phyloP scores from a whole-genome alignment of 2,113 vertebrate genomes.

The Poecile atricapillus region DNA sequence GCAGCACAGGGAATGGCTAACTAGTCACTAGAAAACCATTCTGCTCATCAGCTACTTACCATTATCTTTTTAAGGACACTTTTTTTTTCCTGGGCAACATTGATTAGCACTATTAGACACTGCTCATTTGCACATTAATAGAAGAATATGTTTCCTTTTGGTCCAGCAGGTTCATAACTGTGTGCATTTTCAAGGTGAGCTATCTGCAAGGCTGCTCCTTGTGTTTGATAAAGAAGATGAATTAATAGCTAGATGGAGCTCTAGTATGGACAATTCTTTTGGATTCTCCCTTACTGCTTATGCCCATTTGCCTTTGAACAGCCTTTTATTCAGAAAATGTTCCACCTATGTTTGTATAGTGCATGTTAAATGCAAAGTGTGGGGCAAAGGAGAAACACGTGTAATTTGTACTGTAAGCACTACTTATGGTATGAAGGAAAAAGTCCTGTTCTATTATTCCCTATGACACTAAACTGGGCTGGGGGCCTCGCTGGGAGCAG shows the following conservation, averaged over 20 bases:
- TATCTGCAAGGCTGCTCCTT: neutral
- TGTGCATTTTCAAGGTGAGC: neutral
- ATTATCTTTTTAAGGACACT: neutral
- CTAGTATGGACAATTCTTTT: neutral
- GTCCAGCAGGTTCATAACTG: neutral
- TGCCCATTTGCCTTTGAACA: neutral
- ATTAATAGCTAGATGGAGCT: constrained; percentile 41
- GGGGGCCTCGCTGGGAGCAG: neutral
- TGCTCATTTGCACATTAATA: neutral
- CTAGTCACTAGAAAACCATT: neutral
- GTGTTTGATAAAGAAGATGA: neutral
- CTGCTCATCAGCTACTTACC: neutral
- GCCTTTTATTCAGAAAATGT: neutral
- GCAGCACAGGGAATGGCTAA: neutral
- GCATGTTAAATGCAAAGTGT: neutral
- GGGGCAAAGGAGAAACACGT: neutral
- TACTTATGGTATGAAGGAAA: neutral
- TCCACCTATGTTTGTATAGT: neutral
- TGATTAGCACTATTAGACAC: neutral
- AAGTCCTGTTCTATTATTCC: neutral
- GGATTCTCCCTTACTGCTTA: neutral
- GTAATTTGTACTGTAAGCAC: neutral
- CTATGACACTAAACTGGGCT: neutral
- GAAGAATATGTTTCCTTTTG: neutral
- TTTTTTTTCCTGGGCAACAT: neutral